Evolutionary conservation across 2,113 vertebrate genomes (phyloP).

Genomic region (Poeciliopsis retropinna): DNA sequence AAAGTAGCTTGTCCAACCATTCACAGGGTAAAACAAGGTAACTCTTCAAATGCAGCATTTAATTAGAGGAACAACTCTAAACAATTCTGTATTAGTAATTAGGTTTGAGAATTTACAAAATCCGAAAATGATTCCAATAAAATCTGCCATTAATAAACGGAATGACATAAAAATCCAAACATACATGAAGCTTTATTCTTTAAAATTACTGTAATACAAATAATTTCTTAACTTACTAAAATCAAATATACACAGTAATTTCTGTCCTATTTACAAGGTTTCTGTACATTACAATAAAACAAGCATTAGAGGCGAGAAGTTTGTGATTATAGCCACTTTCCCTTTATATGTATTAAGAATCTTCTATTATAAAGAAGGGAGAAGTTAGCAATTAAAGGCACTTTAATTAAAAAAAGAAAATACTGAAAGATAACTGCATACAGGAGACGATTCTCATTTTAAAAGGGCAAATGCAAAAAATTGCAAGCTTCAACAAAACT

Average conservation of each 20-base stretch:
- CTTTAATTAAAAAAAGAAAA: slow-evolving; percentile 82
- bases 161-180: slow-evolving; percentile 82
- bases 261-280: slow-evolving; percentile 95
- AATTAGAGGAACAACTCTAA: background rate
- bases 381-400: slow-evolving; percentile 84
- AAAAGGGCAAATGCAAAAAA: slow-evolving; percentile 12
- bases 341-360: slow-evolving; percentile 58
- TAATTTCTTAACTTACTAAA: slow-evolving; percentile 92
- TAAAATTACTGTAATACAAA: slow-evolving; percentile 75
- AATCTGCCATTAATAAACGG: slow-evolving; percentile 83
- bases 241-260: slow-evolving; percentile 97
- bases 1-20: background rate
- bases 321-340: slow-evolving; percentile 52
- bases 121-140: slow-evolving; percentile 57
- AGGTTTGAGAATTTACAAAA: slow-evolving; percentile 44
- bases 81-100: slow-evolving; percentile 7
- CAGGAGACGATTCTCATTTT: slow-evolving; percentile 46
- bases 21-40: background rate
- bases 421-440: slow-evolving; percentile 68
- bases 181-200: slow-evolving; percentile 60
- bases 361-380: slow-evolving; percentile 41
- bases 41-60: background rate
- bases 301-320: slow-evolving; percentile 44
- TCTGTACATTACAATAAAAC: slow-evolving; percentile 82
- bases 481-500: slow-evolving; percentile 22